Evolutionary conservation across 1,140 invertebrate genomes (phyloP), one percentile per base, ranked within the genome.

Genomic region (Littorina saxatilis): DNA sequence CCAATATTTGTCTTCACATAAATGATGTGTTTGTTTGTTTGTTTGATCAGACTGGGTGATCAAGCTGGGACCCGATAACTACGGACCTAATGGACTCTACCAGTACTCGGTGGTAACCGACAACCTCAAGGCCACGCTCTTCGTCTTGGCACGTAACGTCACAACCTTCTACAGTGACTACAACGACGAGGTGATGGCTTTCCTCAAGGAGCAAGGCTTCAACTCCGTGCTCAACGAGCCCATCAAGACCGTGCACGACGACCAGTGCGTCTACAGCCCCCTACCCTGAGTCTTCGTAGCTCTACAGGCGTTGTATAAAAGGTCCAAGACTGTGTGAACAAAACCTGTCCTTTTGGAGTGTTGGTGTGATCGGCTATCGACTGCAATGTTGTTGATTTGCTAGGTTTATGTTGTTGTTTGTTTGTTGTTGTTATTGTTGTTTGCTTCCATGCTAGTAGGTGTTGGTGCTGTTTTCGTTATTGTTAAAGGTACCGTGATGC

Each of bases 61-160:
- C 17, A 85, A 85, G 47, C 84, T 88, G n/a, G 87, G 87, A 27
- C 85, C 85, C 0, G 70, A 72, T 0, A 85, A 81, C 27, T 88
- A 72, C 70, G 85, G 85, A 13, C 74, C 81, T 9, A 74, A 86
- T 2, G 82, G 80, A 11, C 68, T 72, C 61, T 88, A 88, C 76
- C 83, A 88, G 50, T 88, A 88, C 50, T 74, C 85, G 9, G 50
- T 88, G 27, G 87, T 88, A 17, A 84, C 79, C 17, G 87, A 88
- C 75, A 88, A 85, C 55, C 4, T 88, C 17, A 68, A 83, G 29
- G 85, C 80, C 2, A 88, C 87, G 32, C 72, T 88, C 20, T 88
- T 88, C 68, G 87, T 88, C 0, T 66, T 88, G 63, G 84, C 87
- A 1, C 52, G 87, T 15, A 85, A 88, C 50, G 84, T 84, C 1